Evolutionary conservation across 2,888 invertebrate species (phyloP), one percentile per base, ranked within the genome.

Genomic region (Acrocyrtus sp.): DNA sequence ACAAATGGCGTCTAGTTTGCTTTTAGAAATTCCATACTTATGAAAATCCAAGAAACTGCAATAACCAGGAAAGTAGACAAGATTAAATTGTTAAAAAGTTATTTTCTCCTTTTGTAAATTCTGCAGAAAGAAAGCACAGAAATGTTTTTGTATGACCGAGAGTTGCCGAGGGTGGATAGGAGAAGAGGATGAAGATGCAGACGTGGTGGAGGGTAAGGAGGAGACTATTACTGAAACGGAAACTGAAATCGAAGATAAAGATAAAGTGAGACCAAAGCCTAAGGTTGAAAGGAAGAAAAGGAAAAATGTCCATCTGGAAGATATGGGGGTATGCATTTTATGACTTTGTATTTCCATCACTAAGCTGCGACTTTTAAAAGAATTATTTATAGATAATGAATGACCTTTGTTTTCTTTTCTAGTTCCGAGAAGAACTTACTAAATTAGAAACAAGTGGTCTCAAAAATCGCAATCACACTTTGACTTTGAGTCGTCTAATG

Each of bases 141-240:
- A 92, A 76, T 99, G 99, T 86, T 96, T 89, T 84, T 99, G 99
- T 85, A 96, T 94, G 80, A 89, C 97, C 0, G 83, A 88, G 10
- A 91, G 90, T 81, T 99, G 99, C 83, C 90, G 96, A 24, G 98
- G 99, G 0, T 96, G 94, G 92, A 94, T 99, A 76, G 98, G 98
- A 0, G 93, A 92, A 63, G 92, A 94, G 81, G 94, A 94, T 0
- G 91, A 92, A 27, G 77, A 89, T 89, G 56, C 29, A 12, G 72
- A 65, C 45, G 83, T 84, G n/a, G 84, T 84, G 67, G 84, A 84
- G 82, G 83, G 78, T 17, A 74, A 72, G 50, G 83, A 82, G 60
- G 82, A 82, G 58, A 83, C 83, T 12, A 29, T 50, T 24, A 27
- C 19, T 26, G 81, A 87, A 79, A 85, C 87, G 34, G 74, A 65